phyloP scores from a whole-genome alignment of 37 sponge, comb jelly and placozoan species.

The Hexactinellida sp. region DNA sequence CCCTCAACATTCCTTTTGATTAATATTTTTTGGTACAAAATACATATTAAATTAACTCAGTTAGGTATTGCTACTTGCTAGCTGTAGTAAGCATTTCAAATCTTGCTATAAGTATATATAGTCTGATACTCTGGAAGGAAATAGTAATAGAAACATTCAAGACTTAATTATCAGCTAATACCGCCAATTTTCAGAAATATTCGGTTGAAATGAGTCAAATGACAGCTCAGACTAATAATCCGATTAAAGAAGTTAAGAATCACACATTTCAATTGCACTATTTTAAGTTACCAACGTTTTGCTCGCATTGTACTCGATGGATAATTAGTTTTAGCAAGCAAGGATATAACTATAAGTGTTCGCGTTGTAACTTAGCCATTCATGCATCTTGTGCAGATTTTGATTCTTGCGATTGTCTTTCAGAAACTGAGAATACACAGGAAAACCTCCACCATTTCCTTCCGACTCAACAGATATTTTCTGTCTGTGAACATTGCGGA shows the following conservation, averaged over 20 bases:
- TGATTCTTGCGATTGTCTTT: background rate
- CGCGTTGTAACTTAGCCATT: background rate
- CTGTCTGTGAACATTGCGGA: background rate
- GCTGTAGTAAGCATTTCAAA: background rate
- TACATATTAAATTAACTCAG: no score
- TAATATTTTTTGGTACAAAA: no score
- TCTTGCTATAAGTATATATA: background rate
- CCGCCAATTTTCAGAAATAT: no score
- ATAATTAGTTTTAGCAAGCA: background rate
- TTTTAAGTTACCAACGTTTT: background rate
- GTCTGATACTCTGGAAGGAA: background rate
- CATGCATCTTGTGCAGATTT: background rate
- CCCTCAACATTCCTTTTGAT: no score
- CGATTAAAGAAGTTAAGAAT: no score
- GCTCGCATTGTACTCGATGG: background rate
- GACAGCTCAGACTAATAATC: no score
- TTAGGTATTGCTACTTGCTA: no score
- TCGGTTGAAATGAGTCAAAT: no score
- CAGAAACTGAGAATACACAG: background rate
- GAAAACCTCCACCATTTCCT: background rate
- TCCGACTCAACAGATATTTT: background rate
- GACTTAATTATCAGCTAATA: no score
- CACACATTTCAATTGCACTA: background rate
- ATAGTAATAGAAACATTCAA: background rate
- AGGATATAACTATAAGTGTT: background rate